Evolutionary conservation across 2,113 vertebrate species (phyloP).

Genomic region (Atractosteus spatula): DNA sequence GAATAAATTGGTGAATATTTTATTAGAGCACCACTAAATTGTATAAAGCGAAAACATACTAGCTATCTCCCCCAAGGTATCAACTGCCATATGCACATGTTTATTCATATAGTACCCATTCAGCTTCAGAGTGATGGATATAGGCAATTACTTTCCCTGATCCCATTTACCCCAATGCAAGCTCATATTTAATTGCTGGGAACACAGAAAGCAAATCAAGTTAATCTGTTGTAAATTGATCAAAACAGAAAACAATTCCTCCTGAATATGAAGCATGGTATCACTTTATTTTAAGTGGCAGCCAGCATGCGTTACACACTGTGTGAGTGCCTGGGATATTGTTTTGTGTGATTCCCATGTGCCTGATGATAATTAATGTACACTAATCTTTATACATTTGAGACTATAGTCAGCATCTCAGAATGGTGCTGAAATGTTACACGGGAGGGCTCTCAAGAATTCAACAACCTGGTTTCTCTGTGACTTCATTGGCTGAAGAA

Average conservation of each 20-base stretch:
- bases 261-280: conserved; percentile 13
- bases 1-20: conserved; percentile 53
- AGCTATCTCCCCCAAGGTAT: conserved; percentile 48
- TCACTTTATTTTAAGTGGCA: conserved; percentile 24
- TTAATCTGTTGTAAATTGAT: conserved; percentile 32
- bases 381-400: conserved; percentile 31
- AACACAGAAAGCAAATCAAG: conserved; percentile 29
- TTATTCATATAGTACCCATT: conserved; percentile 46
- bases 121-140: conserved; percentile 41
- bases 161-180: conserved; percentile 30
- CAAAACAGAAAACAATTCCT: conserved; percentile 17
- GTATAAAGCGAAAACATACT: conserved; percentile 50
- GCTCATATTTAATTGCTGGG: conserved; percentile 35
- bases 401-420: conserved; percentile 14
- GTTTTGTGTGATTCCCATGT: conserved; percentile 33
- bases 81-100: conserved; percentile 51
- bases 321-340: conserved; percentile 26
- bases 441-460: background rate
- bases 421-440: conserved; percentile 20
- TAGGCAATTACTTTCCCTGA: conserved; percentile 42
- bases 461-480: too few species aligned
- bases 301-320: conserved; percentile 9
- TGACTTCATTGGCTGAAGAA: too few species aligned
- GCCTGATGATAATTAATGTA: conserved; percentile 38
- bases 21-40: conserved; percentile 48